Evolutionary conservation across 1,140 invertebrate species (phyloP).

Genomic region (Drosophila willistoni): DNA sequence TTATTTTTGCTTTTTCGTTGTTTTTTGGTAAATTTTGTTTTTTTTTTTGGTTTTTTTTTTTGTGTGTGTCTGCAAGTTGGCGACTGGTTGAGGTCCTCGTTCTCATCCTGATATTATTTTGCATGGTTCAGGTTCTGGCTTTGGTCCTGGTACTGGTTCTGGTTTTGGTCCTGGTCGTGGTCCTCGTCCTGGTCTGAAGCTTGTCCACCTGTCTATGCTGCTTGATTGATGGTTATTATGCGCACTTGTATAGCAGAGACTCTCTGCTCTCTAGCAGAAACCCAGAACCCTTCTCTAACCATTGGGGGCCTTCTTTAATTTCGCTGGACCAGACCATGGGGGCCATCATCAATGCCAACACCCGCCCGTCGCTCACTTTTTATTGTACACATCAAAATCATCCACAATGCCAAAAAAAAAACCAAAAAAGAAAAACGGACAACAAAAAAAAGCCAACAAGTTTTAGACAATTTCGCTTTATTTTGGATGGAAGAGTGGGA

Average conservation of each 20-base stretch:
- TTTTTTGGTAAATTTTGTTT: neutral
- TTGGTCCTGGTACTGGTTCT: slow-evolving; percentile 23
- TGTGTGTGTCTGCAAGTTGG: slow-evolving; percentile 72
- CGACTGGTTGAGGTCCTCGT: slow-evolving; percentile 47
- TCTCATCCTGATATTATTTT: slow-evolving; percentile 44
- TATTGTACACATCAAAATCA: slow-evolving; percentile 68
- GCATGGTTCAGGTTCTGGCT: slow-evolving; percentile 48
- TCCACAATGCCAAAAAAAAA: slow-evolving; percentile 1
- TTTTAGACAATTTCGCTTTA: slow-evolving; percentile 57
- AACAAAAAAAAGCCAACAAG: slow-evolving; percentile 35
- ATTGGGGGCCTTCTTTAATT: slow-evolving; percentile 58
- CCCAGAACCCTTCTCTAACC: neutral
- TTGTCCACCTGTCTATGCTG: slow-evolving; percentile 81
- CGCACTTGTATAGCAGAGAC: slow-evolving; percentile 69
- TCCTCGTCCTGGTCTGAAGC: slow-evolving; percentile 36
- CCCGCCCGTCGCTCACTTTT: slow-evolving; percentile 52
- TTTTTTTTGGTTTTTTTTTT: slow-evolving; percentile 5
- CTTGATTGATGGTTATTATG: slow-evolving; percentile 83
- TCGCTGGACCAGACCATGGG: slow-evolving; percentile 35
- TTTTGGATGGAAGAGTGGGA: slow-evolving; percentile 11
- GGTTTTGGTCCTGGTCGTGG: slow-evolving; percentile 10
- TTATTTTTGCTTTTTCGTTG: slow-evolving; percentile 61
- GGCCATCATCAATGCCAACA: slow-evolving; percentile 77
- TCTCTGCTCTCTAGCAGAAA: slow-evolving; percentile 24
- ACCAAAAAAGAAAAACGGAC: slow-evolving; percentile 28